These are phyloP conservation scores for Oncorhynchus keta DNA, from an alignment of 2,113 vertebrate genomes.

Conservation along the genomic window DNA sequence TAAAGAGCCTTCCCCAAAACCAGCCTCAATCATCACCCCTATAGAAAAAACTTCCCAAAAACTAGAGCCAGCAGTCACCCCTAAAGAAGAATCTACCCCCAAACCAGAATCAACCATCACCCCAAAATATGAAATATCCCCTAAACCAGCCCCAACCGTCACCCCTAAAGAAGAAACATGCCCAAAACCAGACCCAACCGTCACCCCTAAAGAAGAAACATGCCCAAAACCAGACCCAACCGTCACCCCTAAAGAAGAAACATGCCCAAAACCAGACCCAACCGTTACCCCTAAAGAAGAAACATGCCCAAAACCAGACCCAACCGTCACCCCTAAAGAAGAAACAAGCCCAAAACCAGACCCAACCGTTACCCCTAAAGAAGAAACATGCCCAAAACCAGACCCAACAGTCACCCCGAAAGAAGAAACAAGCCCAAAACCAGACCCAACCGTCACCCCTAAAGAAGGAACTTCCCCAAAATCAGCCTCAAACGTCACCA, in stretches of 20 bases:
- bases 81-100: background rate
- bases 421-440: background rate
- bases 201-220: too few relatives aligned
- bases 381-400: too few relatives aligned
- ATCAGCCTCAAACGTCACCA: background rate
- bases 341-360: background rate
- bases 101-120: slow-evolving; percentile 16
- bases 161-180: too few relatives aligned
- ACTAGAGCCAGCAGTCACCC: background rate
- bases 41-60: too few relatives aligned
- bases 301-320: background rate
- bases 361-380: too few relatives aligned
- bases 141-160: too few relatives aligned
- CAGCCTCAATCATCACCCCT: background rate
- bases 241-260: background rate
- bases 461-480: too few relatives aligned
- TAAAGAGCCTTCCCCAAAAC: slow-evolving; percentile 5
- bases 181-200: background rate
- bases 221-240: too few relatives aligned
- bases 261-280: too few relatives aligned
- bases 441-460: too few relatives aligned
- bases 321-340: background rate
- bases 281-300: too few relatives aligned
- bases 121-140: slow-evolving; percentile 4
- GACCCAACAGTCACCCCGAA: slow-evolving; percentile 6